Conservation (phyloP, 1,140 invertebrate genomes). For the Magallana ariakensis region DNA sequence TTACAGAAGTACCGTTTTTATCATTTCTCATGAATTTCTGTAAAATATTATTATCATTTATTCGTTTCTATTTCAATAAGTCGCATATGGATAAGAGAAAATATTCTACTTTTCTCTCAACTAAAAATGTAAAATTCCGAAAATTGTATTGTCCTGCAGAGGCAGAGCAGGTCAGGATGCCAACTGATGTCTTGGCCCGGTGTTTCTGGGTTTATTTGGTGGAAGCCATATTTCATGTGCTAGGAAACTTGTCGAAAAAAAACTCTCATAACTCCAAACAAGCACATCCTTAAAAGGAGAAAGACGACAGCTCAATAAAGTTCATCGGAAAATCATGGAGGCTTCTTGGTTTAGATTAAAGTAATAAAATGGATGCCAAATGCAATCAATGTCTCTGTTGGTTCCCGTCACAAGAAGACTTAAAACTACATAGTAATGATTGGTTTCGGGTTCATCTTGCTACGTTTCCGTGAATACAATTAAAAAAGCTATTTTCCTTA, state of each 20-base stretch:
- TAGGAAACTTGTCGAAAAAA: slow-evolving; percentile 13
- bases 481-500: not conserved
- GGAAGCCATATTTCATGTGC: too few species aligned
- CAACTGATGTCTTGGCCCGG: too few species aligned
- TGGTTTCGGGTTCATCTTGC: not conserved
- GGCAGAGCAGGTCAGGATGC: too few species aligned
- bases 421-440: slow-evolving; percentile 7
- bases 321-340: slow-evolving; percentile 5
- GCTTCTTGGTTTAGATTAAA: slow-evolving; percentile 32
- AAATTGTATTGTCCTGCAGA: too few species aligned
- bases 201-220: too few species aligned
- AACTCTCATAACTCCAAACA: not conserved
- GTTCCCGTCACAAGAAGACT: slow-evolving; percentile 1
- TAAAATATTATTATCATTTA: too few species aligned
- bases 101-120: too few species aligned
- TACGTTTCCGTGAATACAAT: not conserved
- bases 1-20: too few species aligned
- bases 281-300: slow-evolving; percentile 1
- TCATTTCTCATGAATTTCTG: too few species aligned
- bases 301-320: slow-evolving; percentile 5
- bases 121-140: too few species aligned
- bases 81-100: too few species aligned
- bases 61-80: too few species aligned
- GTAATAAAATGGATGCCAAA: slow-evolving; percentile 28
- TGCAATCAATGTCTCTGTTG: not conserved